Base-by-base conservation (phyloP, 2,113 vertebrate species). In the Centropus unirufus region DNA sequence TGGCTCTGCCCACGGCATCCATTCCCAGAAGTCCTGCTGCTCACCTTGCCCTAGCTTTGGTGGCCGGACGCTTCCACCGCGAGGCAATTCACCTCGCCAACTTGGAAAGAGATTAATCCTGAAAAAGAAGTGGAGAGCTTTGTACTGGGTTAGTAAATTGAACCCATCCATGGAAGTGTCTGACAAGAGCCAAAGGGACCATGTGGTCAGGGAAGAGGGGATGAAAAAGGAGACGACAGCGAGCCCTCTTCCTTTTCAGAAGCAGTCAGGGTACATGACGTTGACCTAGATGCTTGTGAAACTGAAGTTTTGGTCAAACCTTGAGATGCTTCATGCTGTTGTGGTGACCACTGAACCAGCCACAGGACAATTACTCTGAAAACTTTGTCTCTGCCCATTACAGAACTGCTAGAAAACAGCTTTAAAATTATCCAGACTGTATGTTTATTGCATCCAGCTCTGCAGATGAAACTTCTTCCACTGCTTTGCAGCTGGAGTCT, bases 41-140 rank as follows among this genome's bases (percentile, higher is more conserved):
- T 91, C 93, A 93, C 89, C 91, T 87, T 81, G 87, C 94, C 93
- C 91, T 83, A 89, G 86, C 67, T 90, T 58, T 88, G 78, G 82
- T 76, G 70, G 82, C 58, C 1, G 7, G 88, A 79, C 1, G 13
- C 58, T 90, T 61, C 75, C 75, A 88, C 62, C 12, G 0, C 24
- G 4, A 95, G 74, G 90, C 74, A 79, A 90, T 51, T 91, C 63
- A 80, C 93, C 90, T 93, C 4, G 0, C 58, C 85, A 61, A 9
- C 61, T 13, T 61, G 84, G 66, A 82, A 87, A 93, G 66, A 86
- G 75, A 69, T 76, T 68, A 77, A 72, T 10, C 93, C 88, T 94
- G 95, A 75, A 93, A 92, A 61, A 93, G 92, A 88, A 94, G 78
- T 0, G 27, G 70, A 87, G 67, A 94, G 62, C 87, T 94, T 68